Base-by-base conservation (phyloP, 1,140 invertebrate species). In the Magallana ariakensis region DNA sequence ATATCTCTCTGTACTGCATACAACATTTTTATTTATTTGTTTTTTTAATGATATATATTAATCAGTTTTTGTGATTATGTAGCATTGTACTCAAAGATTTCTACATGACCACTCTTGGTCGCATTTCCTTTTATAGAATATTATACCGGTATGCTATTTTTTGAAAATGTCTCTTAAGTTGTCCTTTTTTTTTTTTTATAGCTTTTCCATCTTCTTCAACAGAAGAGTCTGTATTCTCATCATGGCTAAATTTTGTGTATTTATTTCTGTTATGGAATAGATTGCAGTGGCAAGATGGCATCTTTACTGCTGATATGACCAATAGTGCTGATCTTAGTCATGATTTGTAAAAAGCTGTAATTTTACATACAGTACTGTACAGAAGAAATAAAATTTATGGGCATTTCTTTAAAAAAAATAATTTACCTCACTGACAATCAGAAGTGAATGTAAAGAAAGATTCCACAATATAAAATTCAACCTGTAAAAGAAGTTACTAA, bases 81-180 rank as follows among this genome's bases (percentile, higher is more conserved):
- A 75, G 66, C 66, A 33, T 75, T 75, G 66, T 75, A 75, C 33
- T 26, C 66, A 75, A 75, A 75, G 66, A 75, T 75, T 75, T 75
- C 33, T 62, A 62, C 58, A 62, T 62, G 66, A 75, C 66, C 66
- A 70, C 4, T 75, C 66, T 33, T 22, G 66, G 66, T 75, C 66
- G 33, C 66, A 26, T 19, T 75, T 19, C 33, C 66, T 26, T 75
- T 75, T 75, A 26, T 75, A 75, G 66, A 26, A 26, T 26, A 13
- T 75, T 75, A 75, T 75, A 75, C 66, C 66, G 10, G 66, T 75
- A 75, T 26, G 33, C 66, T 26, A 75, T 26, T 26, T 26, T 75
- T 75, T 75, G 11, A 19, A 75, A 75, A 75, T 75, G 66, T 75
- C 66, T 75, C 66, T n/a, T 26, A 22, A 75, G 66, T 26, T 75